These are phyloP conservation scores for Caloenas nicobarica DNA, from an alignment of 2,113 vertebrate species.

Conservation along the genomic window DNA sequence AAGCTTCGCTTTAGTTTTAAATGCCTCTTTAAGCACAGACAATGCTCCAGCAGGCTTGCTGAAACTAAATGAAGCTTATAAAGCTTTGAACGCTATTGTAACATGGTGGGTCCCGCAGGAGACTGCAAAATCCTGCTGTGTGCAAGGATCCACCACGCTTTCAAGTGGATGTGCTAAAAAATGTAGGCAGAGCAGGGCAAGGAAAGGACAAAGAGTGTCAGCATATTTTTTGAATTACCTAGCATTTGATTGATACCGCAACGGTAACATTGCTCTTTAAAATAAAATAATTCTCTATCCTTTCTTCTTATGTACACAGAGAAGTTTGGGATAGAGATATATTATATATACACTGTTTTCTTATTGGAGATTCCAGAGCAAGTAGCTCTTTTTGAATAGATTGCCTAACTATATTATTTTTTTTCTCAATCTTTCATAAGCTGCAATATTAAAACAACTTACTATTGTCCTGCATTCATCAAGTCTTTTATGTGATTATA, in stretches of 20 bases:
- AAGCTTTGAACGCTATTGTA: conserved; percentile 64
- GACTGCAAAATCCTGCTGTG: conserved; percentile 58
- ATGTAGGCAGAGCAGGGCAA: conserved; percentile 49
- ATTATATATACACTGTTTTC: not conserved
- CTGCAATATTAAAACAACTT: not conserved
- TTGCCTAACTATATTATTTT: not conserved
- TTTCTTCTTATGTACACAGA: not conserved
- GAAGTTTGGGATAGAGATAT: not conserved
- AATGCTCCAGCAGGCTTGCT: conserved; percentile 54
- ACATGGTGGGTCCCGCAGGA: conserved; percentile 46
- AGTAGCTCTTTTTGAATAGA: not conserved
- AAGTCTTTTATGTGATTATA: not conserved
- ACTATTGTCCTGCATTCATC: not conserved
- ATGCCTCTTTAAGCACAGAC: conserved; percentile 67
- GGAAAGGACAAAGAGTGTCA: conserved; percentile 38
- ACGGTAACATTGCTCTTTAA: not conserved
- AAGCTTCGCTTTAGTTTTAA: conserved; percentile 59
- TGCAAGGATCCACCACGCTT: conserved; percentile 51
- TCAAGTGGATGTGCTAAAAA: conserved; percentile 57
- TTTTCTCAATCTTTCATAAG: not conserved
- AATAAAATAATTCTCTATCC: not conserved
- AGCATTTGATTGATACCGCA: not conserved
- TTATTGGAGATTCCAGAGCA: not conserved
- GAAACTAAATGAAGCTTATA: conserved; percentile 68
- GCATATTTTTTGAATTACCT: conserved; percentile 46